These are phyloP conservation scores for Virgularia gustaviana DNA, from an alignment of 92 coral and sea anemone genomes.

Conservation along the genomic window DNA sequence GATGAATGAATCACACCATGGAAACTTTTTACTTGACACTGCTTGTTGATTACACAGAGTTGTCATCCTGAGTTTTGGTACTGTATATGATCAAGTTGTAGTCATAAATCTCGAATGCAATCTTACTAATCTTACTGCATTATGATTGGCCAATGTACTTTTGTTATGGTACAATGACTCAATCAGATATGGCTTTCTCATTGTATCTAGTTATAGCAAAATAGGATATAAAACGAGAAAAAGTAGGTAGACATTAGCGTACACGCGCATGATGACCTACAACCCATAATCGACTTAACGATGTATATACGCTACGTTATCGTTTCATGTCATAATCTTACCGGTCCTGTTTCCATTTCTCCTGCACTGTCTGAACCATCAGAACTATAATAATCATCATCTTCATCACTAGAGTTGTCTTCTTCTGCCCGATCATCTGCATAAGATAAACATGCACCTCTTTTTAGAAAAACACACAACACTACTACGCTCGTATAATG, in stretches of 20 bases:
- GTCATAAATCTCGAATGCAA: no score
- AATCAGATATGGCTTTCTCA: no score
- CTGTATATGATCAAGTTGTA: no score
- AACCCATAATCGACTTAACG: not conserved
- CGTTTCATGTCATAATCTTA: not conserved
- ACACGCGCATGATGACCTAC: no score
- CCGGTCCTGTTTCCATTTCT: slow-evolving; percentile 61
- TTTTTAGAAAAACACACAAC: not conserved
- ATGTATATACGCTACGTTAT: no score
- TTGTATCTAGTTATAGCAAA: no score
- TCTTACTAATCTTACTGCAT: no score
- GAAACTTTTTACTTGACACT: not conserved
- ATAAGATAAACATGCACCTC: not conserved
- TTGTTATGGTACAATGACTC: no score
- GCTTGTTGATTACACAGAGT: no score
- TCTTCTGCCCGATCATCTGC: slow-evolving; percentile 57
- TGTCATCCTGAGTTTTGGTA: no score
- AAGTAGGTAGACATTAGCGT: no score
- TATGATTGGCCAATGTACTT: no score
- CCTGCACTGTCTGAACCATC: slow-evolving; percentile 93
- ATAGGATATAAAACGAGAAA: not conserved
- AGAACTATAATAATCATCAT: slow-evolving; percentile 85
- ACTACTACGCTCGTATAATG: not conserved
- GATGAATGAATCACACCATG: not conserved
- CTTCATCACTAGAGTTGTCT: slow-evolving; percentile 87